phyloP scores from a whole-genome alignment of 2,797 vertebrate species.

The Syngnathus rostellatus region DNA sequence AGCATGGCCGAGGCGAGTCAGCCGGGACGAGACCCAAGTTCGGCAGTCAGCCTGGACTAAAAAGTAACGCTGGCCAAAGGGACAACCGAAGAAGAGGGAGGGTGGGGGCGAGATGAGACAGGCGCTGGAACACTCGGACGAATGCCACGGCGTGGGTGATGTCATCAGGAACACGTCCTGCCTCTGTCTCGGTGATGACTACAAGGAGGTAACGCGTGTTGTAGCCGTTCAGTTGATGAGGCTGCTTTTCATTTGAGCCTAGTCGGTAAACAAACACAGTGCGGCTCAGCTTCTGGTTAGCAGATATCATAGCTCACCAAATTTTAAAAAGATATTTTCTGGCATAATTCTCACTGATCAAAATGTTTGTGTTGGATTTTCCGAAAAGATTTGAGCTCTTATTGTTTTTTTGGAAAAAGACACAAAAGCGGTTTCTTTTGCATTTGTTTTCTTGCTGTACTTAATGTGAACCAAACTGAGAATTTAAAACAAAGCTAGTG shows the following conservation, averaged over 20 bases:
- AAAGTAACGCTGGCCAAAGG: constrained; percentile 9
- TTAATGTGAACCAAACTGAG: too few species aligned
- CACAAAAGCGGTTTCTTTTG: too few species aligned
- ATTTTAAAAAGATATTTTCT: too few species aligned
- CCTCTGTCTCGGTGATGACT: constrained; percentile 70
- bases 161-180: constrained; percentile 70
- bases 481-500: too few species aligned
- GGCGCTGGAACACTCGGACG: constrained; percentile 61
- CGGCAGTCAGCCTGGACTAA: constrained; percentile 26
- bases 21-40: constrained; percentile 32
- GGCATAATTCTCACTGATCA: too few species aligned
- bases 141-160: constrained; percentile 71
- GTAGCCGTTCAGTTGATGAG: background rate
- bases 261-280: too few species aligned
- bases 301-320: too few species aligned
- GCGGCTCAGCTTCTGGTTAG: too few species aligned
- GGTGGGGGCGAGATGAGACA: constrained; percentile 44
- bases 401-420: too few species aligned
- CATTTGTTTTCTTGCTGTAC: too few species aligned
- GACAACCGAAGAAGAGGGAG: constrained; percentile 16
- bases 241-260: background rate
- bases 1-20: constrained; percentile 16
- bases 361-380: too few species aligned
- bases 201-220: constrained; percentile 81
- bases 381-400: too few species aligned